Conservation (phyloP, 2,888 invertebrate genomes). For the Furcula furcula region DNA sequence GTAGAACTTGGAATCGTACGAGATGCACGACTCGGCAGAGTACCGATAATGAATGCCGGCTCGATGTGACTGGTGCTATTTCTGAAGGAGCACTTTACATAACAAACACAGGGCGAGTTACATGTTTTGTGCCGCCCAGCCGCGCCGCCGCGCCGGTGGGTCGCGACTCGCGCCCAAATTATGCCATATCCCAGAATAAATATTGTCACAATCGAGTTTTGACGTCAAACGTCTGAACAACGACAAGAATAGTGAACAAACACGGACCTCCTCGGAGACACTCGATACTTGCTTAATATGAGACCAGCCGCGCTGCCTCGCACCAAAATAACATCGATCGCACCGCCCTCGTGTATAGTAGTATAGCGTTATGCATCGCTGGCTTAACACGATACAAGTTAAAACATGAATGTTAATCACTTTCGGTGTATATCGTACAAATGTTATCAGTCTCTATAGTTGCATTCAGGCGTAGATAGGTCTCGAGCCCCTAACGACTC, state of each 20-base stretch:
- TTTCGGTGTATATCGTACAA: constrained; percentile 6
- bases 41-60: too few species aligned
- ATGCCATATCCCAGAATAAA: constrained; percentile 31
- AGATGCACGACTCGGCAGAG: too few species aligned
- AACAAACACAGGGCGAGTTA: not conserved
- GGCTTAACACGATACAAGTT: not conserved
- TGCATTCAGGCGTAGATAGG: constrained; percentile 31
- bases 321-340: constrained; percentile 2
- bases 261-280: constrained; percentile 49
- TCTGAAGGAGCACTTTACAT: constrained; percentile 2
- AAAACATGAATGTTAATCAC: not conserved
- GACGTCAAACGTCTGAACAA: constrained; percentile 19
- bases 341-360: too few species aligned
- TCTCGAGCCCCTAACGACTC: constrained; percentile 50
- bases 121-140: not conserved
- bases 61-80: not conserved
- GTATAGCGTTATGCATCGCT: constrained; percentile 10
- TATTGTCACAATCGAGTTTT: constrained; percentile 39
- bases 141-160: too few species aligned
- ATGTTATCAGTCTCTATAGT: constrained; percentile 3
- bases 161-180: constrained; percentile 16
- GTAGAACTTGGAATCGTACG: too few species aligned
- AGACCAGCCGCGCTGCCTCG: constrained; percentile 30
- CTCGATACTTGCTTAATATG: constrained; percentile 30
- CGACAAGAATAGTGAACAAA: constrained; percentile 28